Base-by-base conservation (phyloP, 2,797 vertebrate species). In the Ataeniobius toweri region DNA sequence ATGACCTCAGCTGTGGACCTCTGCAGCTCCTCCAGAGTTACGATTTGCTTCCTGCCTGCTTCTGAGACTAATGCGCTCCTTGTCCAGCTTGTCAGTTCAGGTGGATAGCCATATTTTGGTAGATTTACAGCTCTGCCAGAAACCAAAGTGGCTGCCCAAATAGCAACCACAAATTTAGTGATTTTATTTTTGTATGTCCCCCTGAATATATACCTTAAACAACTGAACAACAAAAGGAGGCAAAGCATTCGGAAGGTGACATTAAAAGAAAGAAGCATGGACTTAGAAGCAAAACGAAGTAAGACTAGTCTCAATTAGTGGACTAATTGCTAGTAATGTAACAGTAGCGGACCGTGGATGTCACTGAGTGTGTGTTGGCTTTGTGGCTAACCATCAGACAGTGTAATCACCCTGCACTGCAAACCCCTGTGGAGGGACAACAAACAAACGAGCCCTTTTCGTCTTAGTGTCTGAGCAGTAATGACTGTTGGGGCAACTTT, bases 351-450 rank as follows among this genome's bases (percentile, higher is more conserved):
- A 58, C 36, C 41, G 71, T 76, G 84, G 79, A 80, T 68, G 77
- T 84, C 72, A 86, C 85, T 90, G 71, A 76, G 75, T 82, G 71
- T 85, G 86, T 77, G 86, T 81, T 89, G 83, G 89, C 85, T 91
- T 91, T 94, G 91, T 91, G 86, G 85, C 86, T 74, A 84, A 80
- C 89, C 89, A 92, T 84, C 89, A 92, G 91, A 93, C 90, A 85
- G 90, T 92, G 90, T 89, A 92, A 94, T 94, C 89, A 87, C 83
- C 76, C 75, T 79, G 44, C 79, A 91, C 90, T 74, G 10, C 88
- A 88, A 87, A 79, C 61, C 79, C 78, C 83, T 71, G 88, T 80
- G 87, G 85, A 75, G 58, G 73, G 55, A 84, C 84, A 84, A 85
- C 78, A 86, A 88, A 82, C 83, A 89, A 88, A 75, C 28, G 18